Conservation (phyloP, 2,797 vertebrate genomes). For the Sebastiscus tertius region DNA sequence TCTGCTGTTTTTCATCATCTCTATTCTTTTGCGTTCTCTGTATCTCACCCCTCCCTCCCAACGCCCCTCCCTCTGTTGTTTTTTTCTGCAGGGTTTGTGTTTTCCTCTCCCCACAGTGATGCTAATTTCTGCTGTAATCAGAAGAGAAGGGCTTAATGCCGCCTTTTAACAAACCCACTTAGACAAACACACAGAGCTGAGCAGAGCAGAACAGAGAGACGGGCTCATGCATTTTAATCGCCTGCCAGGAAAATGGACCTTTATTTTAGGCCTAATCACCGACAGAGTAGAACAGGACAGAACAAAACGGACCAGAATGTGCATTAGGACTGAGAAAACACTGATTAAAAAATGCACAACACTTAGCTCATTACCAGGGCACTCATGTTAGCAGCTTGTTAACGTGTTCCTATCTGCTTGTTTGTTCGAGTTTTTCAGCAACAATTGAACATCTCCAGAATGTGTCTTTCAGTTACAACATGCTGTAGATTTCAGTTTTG, state of each 20-base stretch:
- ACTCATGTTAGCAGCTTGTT: conserved; percentile 68
- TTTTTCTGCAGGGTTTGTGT: conserved; percentile 79
- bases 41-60: conserved; percentile 53
- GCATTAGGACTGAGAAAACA: conserved; percentile 58
- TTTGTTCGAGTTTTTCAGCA: conserved; percentile 41
- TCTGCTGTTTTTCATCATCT: conserved; percentile 68
- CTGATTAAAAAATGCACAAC: conserved; percentile 64
- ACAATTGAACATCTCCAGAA: conserved; percentile 28
- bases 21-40: conserved; percentile 56
- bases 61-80: conserved; percentile 55
- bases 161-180: conserved; percentile 87
- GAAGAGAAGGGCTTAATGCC: conserved; percentile 87
- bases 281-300: conserved; percentile 74
- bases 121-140: conserved; percentile 88
- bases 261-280: conserved; percentile 85
- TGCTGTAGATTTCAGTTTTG: conserved; percentile 16
- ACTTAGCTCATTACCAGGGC: conserved; percentile 64
- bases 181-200: conserved; percentile 85
- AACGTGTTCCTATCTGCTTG: conserved; percentile 41
- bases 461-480: conserved; percentile 4
- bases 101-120: conserved; percentile 84
- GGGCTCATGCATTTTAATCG: conserved; percentile 87
- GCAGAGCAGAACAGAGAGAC: conserved; percentile 74
- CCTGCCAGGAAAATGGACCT: conserved; percentile 77
- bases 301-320: conserved; percentile 67